Evolutionary conservation across 2,113 vertebrate species (phyloP), one percentile per base, ranked within the genome.

Genomic region (Holacanthus passer): DNA sequence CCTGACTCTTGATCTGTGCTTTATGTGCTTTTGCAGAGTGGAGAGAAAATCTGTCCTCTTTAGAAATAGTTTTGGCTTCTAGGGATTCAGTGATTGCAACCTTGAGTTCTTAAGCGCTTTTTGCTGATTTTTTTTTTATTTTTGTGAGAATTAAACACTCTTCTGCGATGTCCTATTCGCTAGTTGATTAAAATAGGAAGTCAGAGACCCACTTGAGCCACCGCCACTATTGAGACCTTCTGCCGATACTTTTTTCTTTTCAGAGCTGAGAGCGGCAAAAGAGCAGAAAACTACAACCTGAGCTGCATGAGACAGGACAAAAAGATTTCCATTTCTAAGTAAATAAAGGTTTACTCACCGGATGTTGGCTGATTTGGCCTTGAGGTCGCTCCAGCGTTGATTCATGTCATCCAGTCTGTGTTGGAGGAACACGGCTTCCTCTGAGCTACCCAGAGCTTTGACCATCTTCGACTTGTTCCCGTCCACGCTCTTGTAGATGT

Each of bases 351-450:
- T 71, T 11, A 90, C 91, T 88, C n/a, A 94, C 93, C 93, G 96
- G 91, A 99, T 99, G 82, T 96, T 99, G 67, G 97, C 95, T 0
- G 98, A 99, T 82, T 99, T 99, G 0, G 95, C 90, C 92, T 98
- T 99, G 78, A 99, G 94, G 80, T 99, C 97, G 3, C 96, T 97
- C 98, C 98, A 99, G 55, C 98, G 97, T 50, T 99, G 98, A 94
- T 99, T 99, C 98, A 99, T 99, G 92, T 99, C 98, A 87, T 99
- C 98, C 87, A 99, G 95, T 41, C 97, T 95, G 83, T 98, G 97
- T 59, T 99, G 98, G 60, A 99, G 96, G 76, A 99, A 94, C 59
- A 96, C 95, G 0, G 97, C 97, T 88, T 99, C 98, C 69, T 99
- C 98, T 0, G 98, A 97, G 86, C 95, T 98, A 50, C 98, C 98